These are phyloP conservation scores for Acleris laterana DNA, from an alignment of 2,888 invertebrate genomes.

Conservation along the genomic window DNA sequence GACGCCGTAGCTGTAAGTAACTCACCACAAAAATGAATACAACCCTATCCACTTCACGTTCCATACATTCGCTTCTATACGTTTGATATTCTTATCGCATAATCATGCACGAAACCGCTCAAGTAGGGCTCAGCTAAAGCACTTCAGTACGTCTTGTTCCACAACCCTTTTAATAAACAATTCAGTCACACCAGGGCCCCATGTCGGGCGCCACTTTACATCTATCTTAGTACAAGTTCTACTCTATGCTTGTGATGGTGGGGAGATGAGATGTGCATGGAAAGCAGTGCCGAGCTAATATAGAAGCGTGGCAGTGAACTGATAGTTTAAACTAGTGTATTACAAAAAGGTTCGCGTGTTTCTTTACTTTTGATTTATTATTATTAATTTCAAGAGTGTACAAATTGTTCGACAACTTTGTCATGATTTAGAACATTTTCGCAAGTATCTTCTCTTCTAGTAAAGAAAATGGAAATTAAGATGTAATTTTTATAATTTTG, in stretches of 20 bases:
- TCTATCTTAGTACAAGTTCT: constrained; percentile 39
- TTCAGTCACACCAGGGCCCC: constrained; percentile 29
- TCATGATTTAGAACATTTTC: neutral
- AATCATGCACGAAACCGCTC: constrained; percentile 48
- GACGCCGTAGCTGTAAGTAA: neutral
- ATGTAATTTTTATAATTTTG: too few species aligned
- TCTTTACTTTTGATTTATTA: neutral
- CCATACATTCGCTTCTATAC: neutral
- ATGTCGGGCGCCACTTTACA: constrained; percentile 41
- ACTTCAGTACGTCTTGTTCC: constrained; percentile 65
- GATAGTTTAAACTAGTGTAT: constrained; percentile 36
- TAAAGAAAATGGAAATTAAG: too few species aligned
- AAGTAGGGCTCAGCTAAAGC: constrained; percentile 54
- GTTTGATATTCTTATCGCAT: constrained; percentile 9
- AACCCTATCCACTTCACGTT: neutral
- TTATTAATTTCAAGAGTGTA: neutral
- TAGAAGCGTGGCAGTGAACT: constrained; percentile 51
- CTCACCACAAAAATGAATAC: neutral
- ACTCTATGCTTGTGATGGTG: constrained; percentile 45
- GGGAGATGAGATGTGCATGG: constrained; percentile 50
- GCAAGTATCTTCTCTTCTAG: too few species aligned
- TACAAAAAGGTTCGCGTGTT: constrained; percentile 38
- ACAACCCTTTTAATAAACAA: constrained; percentile 74
- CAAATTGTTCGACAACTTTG: neutral
- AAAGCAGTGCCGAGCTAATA: constrained; percentile 58